A percentile compares a stretch with the other conserved stretches of the same genome.
phyloP scores from a whole-genome alignment of 2,113 vertebrate species.

The Gorsachius goisagi region DNA sequence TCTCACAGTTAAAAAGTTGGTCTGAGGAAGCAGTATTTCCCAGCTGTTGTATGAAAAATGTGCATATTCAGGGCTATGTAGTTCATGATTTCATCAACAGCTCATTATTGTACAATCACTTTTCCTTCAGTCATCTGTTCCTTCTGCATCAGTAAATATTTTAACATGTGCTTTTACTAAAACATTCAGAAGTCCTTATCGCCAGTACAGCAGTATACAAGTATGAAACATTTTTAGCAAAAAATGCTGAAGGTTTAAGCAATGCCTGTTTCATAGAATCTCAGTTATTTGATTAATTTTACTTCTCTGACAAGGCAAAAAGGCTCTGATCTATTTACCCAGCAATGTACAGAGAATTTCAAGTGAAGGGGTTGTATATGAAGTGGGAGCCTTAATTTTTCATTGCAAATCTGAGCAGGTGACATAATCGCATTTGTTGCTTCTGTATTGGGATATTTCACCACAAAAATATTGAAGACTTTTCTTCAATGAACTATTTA shows the following conservation, averaged over 20 bases:
- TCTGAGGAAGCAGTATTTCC: neutral
- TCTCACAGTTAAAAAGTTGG: constrained; percentile 35
- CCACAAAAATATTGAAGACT: neutral
- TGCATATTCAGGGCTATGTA: neutral
- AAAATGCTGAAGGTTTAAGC: neutral
- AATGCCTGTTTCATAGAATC: neutral
- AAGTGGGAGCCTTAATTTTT: constrained; percentile 5
- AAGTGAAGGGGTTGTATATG: neutral
- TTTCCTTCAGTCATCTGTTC: neutral
- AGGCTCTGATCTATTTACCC: neutral
- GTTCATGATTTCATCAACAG: neutral
- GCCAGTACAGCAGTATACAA: neutral
- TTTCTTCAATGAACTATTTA: neutral
- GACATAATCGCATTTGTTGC: neutral
- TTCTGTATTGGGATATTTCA: neutral
- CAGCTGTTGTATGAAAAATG: neutral
- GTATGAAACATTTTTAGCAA: neutral
- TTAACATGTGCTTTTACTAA: neutral
- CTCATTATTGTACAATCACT: neutral
- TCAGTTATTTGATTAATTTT: neutral
- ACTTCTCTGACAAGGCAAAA: neutral
- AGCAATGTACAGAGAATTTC: neutral
- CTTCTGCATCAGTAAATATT: constrained; percentile 9
- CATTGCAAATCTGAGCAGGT: neutral
- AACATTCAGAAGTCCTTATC: neutral